Percentiles rank a stretch among this genome's conserved stretches.
Evolutionary conservation across 2,797 vertebrate species (phyloP).

Genomic region (Siniperca obscura): DNA sequence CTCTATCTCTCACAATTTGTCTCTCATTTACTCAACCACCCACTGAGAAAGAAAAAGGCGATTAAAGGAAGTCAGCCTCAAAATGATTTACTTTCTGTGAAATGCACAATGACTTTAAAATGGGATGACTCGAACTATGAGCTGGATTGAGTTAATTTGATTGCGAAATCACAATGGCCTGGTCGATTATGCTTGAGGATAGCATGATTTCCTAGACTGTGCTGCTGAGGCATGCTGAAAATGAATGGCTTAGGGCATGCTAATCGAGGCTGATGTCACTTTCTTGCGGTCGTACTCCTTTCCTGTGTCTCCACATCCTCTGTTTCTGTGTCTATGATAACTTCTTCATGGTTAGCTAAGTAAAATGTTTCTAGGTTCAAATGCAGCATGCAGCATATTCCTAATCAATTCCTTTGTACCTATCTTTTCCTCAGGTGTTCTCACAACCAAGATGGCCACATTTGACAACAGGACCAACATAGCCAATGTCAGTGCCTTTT

Average conservation of each 20-base stretch:
- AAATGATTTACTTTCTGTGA: constrained; percentile 18
- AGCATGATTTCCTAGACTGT: not conserved
- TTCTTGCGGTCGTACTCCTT: not conserved
- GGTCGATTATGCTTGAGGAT: not conserved
- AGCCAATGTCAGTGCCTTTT: constrained; percentile 64
- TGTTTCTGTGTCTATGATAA: not conserved
- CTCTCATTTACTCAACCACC: constrained; percentile 20
- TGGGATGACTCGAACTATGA: constrained; percentile 26
- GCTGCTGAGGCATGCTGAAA: constrained; percentile 16
- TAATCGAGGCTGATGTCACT: not conserved
- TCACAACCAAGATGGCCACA: constrained; percentile 60
- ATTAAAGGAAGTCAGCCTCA: constrained; percentile 24
- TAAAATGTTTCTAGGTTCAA: not conserved
- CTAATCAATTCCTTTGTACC: not conserved
- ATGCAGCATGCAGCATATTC: not conserved
- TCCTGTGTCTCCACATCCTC: not conserved
- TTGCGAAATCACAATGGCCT: not conserved
- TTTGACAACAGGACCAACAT: constrained; percentile 21
- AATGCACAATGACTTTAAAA: constrained; percentile 19
- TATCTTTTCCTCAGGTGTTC: constrained; percentile 56
- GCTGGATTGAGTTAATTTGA: constrained; percentile 20
- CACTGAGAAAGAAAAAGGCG: constrained; percentile 7
- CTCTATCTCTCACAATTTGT: not conserved
- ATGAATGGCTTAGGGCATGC: not conserved
- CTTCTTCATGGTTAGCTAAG: not conserved